Evolutionary conservation across 1,140 invertebrate genomes (phyloP).

Genomic region (Heterodera carotae): DNA sequence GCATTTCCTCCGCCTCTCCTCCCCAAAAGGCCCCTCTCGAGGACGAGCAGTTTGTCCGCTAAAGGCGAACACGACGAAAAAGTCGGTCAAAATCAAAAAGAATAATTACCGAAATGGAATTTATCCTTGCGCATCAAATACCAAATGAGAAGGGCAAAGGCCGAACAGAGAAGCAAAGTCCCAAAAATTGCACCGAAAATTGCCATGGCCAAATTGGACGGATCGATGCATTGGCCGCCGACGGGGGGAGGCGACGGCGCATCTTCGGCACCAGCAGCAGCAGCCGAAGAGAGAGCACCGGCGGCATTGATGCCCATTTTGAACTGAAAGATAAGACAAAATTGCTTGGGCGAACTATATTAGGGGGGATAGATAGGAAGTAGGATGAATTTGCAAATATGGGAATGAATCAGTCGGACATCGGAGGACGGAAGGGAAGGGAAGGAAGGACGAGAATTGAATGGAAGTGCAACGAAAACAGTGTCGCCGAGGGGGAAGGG

Average conservation of each 20-base stretch:
- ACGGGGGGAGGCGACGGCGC: background rate
- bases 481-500: no score
- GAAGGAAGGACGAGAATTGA: background rate
- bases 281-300: no score
- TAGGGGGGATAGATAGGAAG: no score
- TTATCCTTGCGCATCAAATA: conserved; percentile 22
- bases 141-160: conserved; percentile 13
- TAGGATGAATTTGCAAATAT: background rate
- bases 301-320: background rate
- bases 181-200: conserved; percentile 32
- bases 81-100: background rate
- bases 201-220: conserved; percentile 3
- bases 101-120: conserved; percentile 2
- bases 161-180: conserved; percentile 27
- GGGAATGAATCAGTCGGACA: background rate
- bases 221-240: background rate
- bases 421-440: no score
- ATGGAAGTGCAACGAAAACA: background rate
- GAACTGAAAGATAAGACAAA: background rate
- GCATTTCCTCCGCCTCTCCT: background rate
- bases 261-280: background rate
- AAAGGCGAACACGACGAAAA: background rate
- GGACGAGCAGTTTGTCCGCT: conserved; percentile 28
- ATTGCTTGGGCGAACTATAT: background rate
- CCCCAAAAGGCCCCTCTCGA: background rate